Percentiles rank a stretch among this genome's conserved stretches.
phyloP scores from a whole-genome alignment of 2,888 invertebrate species.

The Druceiella hillmani region DNA sequence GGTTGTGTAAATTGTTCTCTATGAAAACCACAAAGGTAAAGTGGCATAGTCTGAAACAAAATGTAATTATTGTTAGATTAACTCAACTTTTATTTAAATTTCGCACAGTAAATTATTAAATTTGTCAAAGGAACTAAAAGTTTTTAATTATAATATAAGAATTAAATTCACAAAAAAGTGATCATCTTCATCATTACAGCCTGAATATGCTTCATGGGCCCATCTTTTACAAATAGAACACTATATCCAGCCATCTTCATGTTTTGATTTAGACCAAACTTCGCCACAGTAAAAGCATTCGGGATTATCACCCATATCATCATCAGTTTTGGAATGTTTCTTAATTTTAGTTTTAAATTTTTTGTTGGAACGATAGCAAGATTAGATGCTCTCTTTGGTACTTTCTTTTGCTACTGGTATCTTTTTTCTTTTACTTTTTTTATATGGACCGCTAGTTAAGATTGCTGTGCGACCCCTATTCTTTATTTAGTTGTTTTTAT shows the following conservation, averaged over 20 bases:
- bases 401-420: conserved; percentile 10
- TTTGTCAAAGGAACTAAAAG: too few species aligned
- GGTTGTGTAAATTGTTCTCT: too few species aligned
- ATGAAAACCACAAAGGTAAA: too few species aligned
- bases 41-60: too few species aligned
- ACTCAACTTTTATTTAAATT: too few species aligned
- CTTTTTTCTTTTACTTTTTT: conserved; percentile 13
- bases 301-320: conserved; percentile 12
- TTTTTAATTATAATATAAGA: too few species aligned
- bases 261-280: conserved; percentile 14
- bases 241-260: conserved; percentile 15
- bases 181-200: too few species aligned
- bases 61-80: too few species aligned
- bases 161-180: too few species aligned
- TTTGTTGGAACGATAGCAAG: conserved; percentile 9
- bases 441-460: conserved; percentile 13
- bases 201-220: conserved; percentile 14
- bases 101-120: too few species aligned
- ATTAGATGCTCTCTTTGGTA: conserved; percentile 12
- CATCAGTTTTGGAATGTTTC: conserved; percentile 10
- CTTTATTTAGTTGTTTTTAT: too few species aligned
- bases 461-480: conserved; percentile 13
- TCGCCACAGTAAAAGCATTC: conserved; percentile 14
- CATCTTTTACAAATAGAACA: conserved; percentile 13
- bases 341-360: conserved; percentile 10